Evolutionary conservation across 1,140 invertebrate genomes (phyloP), one percentile per base, ranked within the genome.

Genomic region (Drosophila ananassae): DNA sequence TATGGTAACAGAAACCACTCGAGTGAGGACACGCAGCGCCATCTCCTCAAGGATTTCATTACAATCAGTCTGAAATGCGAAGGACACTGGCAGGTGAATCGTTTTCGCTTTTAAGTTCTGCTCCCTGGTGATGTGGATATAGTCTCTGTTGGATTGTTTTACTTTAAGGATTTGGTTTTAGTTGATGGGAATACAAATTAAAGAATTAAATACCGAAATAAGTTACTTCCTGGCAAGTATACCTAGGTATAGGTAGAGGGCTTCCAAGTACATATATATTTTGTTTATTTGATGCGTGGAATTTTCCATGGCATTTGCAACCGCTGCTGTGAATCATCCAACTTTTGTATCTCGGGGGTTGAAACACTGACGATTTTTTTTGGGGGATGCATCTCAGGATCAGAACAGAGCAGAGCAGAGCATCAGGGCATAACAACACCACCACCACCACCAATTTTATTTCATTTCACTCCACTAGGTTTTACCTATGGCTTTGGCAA

Each of bases 221-320:
- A 37, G 34, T 37, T 12, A 37, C 9, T 34, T 34, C 10, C 10
- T 34, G 24, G 24, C 2, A 3, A 1, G 12, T 34, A 9, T 34
- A 10, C 34, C 10, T 37, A 37, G 12, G 34, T 37, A 37, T 3
- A 10, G 34, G 10, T 10, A 6, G 6, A 48, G 54, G 63, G 46
- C 56, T 68, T 30, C 50, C 25, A 8, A 12, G 53, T 62, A 57
- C 28, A 58, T 46, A 57, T n/a, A 17, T 28, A 21, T 39, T 21
- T 25, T 32, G 22, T 4, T 34, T 12, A 34, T 61, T 50, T 32
- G 64, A 68, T 60, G 72, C 56, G 30, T 78, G 82, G 82, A 87
- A 87, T 89, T 82, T 87, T 87, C 82, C 82, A 76, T 54, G 10
- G 64, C 64, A 69, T 64, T 71, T 61, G 71, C 47, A 76, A 76